Conservation (phyloP, 2,797 vertebrate species). For the Gymnothorax javanicus region DNA sequence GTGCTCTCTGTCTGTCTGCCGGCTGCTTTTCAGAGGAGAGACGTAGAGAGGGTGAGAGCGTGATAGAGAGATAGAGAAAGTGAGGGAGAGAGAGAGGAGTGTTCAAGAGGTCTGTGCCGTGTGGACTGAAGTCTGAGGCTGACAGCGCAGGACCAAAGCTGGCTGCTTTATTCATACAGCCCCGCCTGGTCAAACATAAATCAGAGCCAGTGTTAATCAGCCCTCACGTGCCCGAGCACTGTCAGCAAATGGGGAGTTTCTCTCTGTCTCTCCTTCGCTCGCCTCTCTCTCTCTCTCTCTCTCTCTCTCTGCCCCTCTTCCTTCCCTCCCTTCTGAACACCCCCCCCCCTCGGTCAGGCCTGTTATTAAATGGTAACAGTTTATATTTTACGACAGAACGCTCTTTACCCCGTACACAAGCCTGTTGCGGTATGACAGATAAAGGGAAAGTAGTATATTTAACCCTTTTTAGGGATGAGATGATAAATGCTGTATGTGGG, state of each 20-base stretch:
- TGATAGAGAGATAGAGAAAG: constrained; percentile 8
- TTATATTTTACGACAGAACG: constrained; percentile 22
- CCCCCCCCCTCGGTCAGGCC: background rate
- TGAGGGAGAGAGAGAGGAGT: background rate
- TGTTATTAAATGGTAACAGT: constrained; percentile 18
- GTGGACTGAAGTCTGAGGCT: constrained; percentile 34
- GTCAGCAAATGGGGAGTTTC: constrained; percentile 53
- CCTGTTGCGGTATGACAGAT: background rate
- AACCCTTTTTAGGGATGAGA: background rate
- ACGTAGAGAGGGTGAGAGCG: constrained; percentile 37
- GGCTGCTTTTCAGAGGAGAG: constrained; percentile 35
- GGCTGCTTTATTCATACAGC: constrained; percentile 44
- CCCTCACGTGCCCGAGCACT: constrained; percentile 64
- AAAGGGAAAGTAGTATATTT: background rate
- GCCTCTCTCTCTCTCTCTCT: too few relatives aligned
- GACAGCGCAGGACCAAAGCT: background rate
- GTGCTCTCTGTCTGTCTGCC: background rate
- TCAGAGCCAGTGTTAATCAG: constrained; percentile 73
- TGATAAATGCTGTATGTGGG: background rate
- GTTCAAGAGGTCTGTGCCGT: background rate
- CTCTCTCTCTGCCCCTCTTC: too few relatives aligned
- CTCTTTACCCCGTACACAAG: background rate
- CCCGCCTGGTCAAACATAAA: constrained; percentile 82
- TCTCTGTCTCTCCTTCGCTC: too few relatives aligned
- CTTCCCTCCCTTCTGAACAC: background rate